Base-by-base conservation (phyloP, 2,888 invertebrate genomes). In the Melolontha melolontha region DNA sequence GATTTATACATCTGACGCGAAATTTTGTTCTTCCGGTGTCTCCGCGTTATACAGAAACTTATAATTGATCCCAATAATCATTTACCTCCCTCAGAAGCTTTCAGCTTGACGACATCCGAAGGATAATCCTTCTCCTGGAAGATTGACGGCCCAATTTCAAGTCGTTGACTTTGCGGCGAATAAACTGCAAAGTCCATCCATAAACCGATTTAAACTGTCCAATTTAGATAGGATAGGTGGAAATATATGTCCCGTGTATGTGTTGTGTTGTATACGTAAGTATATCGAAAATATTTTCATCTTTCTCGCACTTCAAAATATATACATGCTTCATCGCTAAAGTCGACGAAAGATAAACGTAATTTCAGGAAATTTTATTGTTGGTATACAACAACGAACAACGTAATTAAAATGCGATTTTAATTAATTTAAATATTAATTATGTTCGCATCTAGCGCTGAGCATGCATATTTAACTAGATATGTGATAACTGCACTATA, bases 31-130 rank as follows among this genome's bases (percentile, higher is more conserved):
- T 17, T 11, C 16, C 49, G 49, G n/a, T 22, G 49, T 17, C 22
- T 16, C 7, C 17, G 8, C 54, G 39, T 14, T 55, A 41, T 17
- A 55, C 54, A 40, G 16, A 55, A 55, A 55, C 54, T 55, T 40
- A 55, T 55, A 41, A 55, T 55, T 55, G 54, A 55, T 55, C 40
- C 17, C 54, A 55, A 55, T 55, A 55, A 55, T 55, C 40, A 55
- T 55, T 55, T 55, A 55, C 41, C 40, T 55, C 41, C 11, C 40
- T 55, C 54, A 40, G 17, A 41, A 41, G 17, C 54, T 55, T 55
- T 55, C 40, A 40, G 39, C 40, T n/a, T 34, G 34, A 34, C 54
- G 17, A 41, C 54, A 17, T 55, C 54, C 54, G 16, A 55, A 17
- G 54, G 54, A 55, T 55, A 55, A 55, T 55, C 54, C 54, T 55